Conservation (phyloP, 92 coral and sea anemone species). For the Epizoanthus illoricatus region DNA sequence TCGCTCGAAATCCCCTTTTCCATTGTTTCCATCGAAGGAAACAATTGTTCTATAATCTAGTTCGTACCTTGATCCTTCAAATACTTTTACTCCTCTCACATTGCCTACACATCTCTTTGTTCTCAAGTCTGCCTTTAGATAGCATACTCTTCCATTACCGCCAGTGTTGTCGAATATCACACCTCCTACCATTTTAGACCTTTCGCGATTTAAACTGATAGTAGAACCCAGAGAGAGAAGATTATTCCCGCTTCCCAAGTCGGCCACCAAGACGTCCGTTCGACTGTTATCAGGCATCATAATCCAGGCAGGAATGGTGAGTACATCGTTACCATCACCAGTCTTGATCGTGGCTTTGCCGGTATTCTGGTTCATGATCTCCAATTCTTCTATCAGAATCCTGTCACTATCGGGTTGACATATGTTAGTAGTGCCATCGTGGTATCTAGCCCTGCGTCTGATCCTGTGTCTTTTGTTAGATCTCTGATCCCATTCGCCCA, state of each 20-base stretch:
- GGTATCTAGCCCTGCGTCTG: slow-evolving; percentile 1
- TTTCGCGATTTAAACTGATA: slow-evolving; percentile 36
- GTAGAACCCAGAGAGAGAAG: slow-evolving; percentile 54
- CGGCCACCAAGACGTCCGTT: slow-evolving; percentile 48
- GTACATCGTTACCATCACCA: slow-evolving; percentile 59
- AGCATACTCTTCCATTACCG: slow-evolving; percentile 49
- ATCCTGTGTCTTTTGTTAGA: background rate
- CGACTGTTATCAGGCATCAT: slow-evolving; percentile 30
- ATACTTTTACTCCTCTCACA: slow-evolving; percentile 49
- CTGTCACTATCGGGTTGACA: slow-evolving; percentile 57
- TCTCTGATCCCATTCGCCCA: slow-evolving; percentile 23
- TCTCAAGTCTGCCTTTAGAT: slow-evolving; percentile 35
- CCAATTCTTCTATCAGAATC: slow-evolving; percentile 55
- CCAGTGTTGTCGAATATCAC: slow-evolving; percentile 56
- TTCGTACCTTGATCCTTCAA: slow-evolving; percentile 61
- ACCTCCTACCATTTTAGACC: slow-evolving; percentile 45
- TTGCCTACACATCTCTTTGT: slow-evolving; percentile 51
- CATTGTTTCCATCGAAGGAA: too few species aligned
- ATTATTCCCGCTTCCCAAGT: slow-evolving; percentile 56
- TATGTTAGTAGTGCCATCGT: slow-evolving; percentile 10
- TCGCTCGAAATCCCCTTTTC: too few species aligned
- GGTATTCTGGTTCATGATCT: slow-evolving; percentile 21
- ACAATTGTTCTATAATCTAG: too few species aligned
- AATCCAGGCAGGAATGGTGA: slow-evolving; percentile 42
- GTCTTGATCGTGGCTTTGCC: slow-evolving; percentile 49